Conservation (phyloP, 2,888 invertebrate genomes). For the Magallana nippona region DNA sequence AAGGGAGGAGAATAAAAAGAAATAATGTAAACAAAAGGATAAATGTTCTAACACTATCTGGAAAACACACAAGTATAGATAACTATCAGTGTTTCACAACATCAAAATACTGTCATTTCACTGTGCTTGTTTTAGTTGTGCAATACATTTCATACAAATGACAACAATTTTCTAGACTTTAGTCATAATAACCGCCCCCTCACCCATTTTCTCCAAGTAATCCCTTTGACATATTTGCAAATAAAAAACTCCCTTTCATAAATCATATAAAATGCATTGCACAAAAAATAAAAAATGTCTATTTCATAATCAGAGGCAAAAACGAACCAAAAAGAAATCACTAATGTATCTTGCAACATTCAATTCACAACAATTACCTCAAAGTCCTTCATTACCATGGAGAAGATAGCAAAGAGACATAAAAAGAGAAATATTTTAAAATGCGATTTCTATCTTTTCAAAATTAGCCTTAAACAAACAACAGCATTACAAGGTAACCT, state of each 20-base stretch:
- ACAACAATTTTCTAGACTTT: no score
- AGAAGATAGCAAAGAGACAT: slow-evolving; percentile 33
- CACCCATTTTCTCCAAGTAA: background rate
- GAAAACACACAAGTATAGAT: slow-evolving; percentile 28
- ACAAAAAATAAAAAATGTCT: slow-evolving; percentile 1
- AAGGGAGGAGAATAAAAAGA: slow-evolving; percentile 45
- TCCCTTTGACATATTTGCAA: background rate
- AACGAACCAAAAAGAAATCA: slow-evolving; percentile 5
- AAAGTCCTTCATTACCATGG: slow-evolving; percentile 28
- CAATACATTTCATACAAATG: slow-evolving; percentile 9
- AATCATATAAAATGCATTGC: slow-evolving; percentile 10
- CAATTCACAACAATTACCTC: slow-evolving; percentile 13
- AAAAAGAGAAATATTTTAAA: slow-evolving; percentile 24
- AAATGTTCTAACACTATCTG: slow-evolving; percentile 26
- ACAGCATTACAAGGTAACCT: slow-evolving; percentile 5
- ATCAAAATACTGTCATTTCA: slow-evolving; percentile 4
- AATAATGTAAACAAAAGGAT: slow-evolving; percentile 33
- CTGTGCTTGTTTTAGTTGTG: background rate
- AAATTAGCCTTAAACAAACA: slow-evolving; percentile 20
- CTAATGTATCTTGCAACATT: slow-evolving; percentile 23
- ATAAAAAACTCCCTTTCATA: background rate
- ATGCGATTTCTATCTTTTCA: slow-evolving; percentile 4
- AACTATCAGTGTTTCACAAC: slow-evolving; percentile 27
- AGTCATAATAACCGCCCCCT: no score
- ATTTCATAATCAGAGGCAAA: slow-evolving; percentile 2